A percentile compares a stretch with the other conserved stretches of the same genome.
Conservation (phyloP, 2,888 invertebrate genomes). For the Mimumesa dahlbomi region DNA sequence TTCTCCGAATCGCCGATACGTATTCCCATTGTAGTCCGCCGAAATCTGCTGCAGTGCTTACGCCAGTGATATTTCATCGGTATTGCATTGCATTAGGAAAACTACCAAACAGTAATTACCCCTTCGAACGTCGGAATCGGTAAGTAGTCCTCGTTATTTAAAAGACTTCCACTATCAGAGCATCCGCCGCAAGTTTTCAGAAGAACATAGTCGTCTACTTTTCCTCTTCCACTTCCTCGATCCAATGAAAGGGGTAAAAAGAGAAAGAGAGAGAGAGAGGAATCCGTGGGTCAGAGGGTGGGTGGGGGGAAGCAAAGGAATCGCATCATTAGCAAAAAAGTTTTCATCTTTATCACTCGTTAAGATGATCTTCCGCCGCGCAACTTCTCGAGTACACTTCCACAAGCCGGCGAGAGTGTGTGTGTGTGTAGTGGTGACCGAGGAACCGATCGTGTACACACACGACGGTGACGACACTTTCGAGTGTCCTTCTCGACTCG, state of each 20-base stretch:
- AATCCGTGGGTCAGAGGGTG: too few species aligned
- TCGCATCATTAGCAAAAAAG: slow-evolving; percentile 59
- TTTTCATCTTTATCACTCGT: slow-evolving; percentile 61
- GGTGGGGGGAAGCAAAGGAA: slow-evolving; percentile 18
- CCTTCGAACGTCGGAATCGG: slow-evolving; percentile 24
- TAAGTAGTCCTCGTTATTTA: slow-evolving; percentile 35
- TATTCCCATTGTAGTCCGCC: too few species aligned
- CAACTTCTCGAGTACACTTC: slow-evolving; percentile 51
- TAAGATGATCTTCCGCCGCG: slow-evolving; percentile 43
- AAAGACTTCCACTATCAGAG: slow-evolving; percentile 36
- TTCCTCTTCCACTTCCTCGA: slow-evolving; percentile 21
- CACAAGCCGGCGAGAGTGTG: slow-evolving; percentile 5
- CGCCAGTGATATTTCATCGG: slow-evolving; percentile 1
- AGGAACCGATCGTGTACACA: slow-evolving; percentile 50
- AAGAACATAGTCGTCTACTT: slow-evolving; percentile 32
- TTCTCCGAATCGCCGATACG: not conserved
- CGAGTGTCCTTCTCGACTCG: slow-evolving; percentile 39
- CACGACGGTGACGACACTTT: slow-evolving; percentile 40
- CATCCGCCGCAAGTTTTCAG: slow-evolving; percentile 25
- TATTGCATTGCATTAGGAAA: slow-evolving; percentile 5
- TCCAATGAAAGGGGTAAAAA: too few species aligned
- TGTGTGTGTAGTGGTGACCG: slow-evolving; percentile 23
- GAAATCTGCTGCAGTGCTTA: not conserved
- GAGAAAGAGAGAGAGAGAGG: too few species aligned
- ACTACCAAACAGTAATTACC: slow-evolving; percentile 14